A percentile compares a stretch with the other conserved stretches of the same genome.
These are phyloP conservation scores for Martes martes DNA, from an alignment of 2,113 vertebrate genomes.

Conservation along the genomic window DNA sequence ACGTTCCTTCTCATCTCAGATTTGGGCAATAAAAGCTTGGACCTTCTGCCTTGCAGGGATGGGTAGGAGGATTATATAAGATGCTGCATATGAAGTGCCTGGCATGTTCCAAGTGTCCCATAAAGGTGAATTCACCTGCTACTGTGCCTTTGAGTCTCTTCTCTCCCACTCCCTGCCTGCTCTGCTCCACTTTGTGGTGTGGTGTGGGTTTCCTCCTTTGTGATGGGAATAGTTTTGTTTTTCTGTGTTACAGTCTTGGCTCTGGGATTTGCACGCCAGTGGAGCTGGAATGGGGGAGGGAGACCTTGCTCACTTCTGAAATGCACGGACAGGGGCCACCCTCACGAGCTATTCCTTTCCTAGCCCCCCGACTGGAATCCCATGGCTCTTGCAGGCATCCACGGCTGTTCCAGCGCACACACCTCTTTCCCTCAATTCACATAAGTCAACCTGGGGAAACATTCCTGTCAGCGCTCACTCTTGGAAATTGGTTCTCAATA, in stretches of 20 bases:
- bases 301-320: not conserved
- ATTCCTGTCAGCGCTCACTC: not conserved
- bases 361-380: rapidly evolving
- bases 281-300: constrained; percentile 36
- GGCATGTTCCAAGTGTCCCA: not conserved
- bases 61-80: not conserved
- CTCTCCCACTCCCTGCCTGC: no score
- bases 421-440: constrained; percentile 72
- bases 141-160: not conserved
- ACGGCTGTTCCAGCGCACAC: constrained; percentile 51
- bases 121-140: not conserved
- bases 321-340: constrained; percentile 54
- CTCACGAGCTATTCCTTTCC: constrained; percentile 68
- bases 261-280: constrained; percentile 53
- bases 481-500: not conserved
- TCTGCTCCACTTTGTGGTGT: not conserved
- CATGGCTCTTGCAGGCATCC: not conserved
- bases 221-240: not conserved
- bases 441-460: constrained; percentile 62
- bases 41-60: not conserved
- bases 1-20: not conserved
- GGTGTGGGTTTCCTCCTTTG: not conserved
- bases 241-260: not conserved
- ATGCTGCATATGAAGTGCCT: not conserved
- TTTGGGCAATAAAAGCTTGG: not conserved